These are phyloP conservation scores for Motacilla alba DNA, from an alignment of 2,113 vertebrate species.

Conservation along the genomic window DNA sequence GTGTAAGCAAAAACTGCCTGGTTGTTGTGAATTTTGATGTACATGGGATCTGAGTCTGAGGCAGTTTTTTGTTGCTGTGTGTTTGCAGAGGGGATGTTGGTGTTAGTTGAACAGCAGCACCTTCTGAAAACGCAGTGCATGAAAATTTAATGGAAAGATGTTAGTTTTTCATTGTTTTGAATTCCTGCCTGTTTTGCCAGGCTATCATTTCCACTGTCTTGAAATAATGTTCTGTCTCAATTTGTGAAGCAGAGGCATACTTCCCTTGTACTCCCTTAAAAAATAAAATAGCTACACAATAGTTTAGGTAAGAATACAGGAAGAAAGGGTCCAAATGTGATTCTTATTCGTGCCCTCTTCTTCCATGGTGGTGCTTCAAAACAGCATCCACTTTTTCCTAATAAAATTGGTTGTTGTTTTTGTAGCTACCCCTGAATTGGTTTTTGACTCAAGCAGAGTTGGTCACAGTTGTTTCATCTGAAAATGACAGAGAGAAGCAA, in stretches of 20 bases:
- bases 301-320: neutral
- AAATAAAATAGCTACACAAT: neutral
- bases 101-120: neutral
- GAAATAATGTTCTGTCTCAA: neutral
- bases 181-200: neutral
- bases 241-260: neutral
- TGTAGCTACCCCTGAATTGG: neutral
- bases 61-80: neutral
- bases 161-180: neutral
- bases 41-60: neutral
- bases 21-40: neutral
- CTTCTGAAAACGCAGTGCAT: neutral
- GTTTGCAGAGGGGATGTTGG: neutral
- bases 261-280: neutral
- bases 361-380: neutral
- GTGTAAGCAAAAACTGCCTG: neutral
- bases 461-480: neutral
- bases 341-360: neutral
- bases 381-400: neutral
- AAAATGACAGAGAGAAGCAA: neutral
- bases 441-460: neutral
- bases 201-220: neutral
- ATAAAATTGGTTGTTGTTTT: neutral
- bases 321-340: neutral
- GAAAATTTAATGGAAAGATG: neutral